Base-by-base conservation (phyloP, 1,140 invertebrate genomes). In the Eumaeus atala region DNA sequence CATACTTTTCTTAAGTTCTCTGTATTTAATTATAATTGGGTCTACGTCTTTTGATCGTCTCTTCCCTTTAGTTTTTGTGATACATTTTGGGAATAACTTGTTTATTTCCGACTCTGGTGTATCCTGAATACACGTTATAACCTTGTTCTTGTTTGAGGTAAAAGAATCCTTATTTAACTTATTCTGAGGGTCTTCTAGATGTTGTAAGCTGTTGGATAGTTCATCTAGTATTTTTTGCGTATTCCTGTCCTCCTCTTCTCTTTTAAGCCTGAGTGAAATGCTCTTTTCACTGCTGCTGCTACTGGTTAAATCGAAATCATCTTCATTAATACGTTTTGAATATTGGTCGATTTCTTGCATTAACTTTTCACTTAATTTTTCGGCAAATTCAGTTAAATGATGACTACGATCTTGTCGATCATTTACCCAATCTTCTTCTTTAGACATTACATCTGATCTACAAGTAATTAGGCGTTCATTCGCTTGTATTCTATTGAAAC, bases 261-360 rank as follows among this genome's bases (percentile, higher is more conserved):
- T 67, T 60, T 83, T 84, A 17, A 79, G 56, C 60, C 80, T 70
- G 11, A 81, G 66, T 4, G 79, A 84, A 42, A 85, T 83, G 62
- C 83, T 85, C 56, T 81, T 84, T 71, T 87, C 85, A 57, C 84
- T 87, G 53, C 82, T 86, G 42, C 84, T 86, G 58, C 84, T 87
- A 54, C 84, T 85, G 7, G 82, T 76, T 48, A 88, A 62, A 64
- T 88, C 87, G 56, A 88, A 88, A 57, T 88, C 87, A 58, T 88
- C 87, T 62, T 88, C 87, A 51, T 78, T 88, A 36, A 88, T 87
- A 14, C 84, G 71, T 59, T 88, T 88, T 5, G 87, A 88, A 58
- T 88, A 94, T 72, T 93, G 91, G 67, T 95, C 93, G 47, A 94
- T 91, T 81, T 95, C 93, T 54, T 92, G 90, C 42, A 94, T 87